Evolutionary conservation across 2,113 vertebrate species (phyloP).

Genomic region (Turdus rufiventris): DNA sequence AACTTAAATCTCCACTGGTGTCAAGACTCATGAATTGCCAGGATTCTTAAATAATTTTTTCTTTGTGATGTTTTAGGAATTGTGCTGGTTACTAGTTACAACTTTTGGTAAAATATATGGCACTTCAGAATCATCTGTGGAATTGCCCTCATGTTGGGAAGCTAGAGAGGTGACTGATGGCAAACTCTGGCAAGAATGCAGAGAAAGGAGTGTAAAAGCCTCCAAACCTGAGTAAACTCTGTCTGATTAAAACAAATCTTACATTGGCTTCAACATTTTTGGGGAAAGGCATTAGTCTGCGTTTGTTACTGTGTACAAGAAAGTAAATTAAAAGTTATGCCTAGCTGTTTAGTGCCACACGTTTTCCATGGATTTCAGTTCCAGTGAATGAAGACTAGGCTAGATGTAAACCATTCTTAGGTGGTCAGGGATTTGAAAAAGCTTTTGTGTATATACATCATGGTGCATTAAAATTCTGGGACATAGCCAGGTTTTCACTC

Average conservation of each 20-base stretch:
- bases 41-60: not conserved
- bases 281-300: not conserved
- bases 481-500: not conserved
- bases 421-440: not conserved
- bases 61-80: not conserved
- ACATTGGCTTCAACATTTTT: not conserved
- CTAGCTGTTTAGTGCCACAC: fast-evolving
- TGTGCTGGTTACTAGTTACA: not conserved
- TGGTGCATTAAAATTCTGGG: not conserved
- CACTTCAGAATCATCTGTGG: not conserved
- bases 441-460: not conserved
- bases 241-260: not conserved
- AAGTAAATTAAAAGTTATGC: not conserved
- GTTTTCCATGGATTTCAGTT: not conserved
- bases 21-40: not conserved
- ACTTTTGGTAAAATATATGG: not conserved
- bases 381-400: not conserved
- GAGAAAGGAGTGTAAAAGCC: not conserved
- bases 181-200: not conserved
- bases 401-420: not conserved
- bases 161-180: not conserved
- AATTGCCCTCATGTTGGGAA: not conserved
- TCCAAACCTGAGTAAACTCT: not conserved
- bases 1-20: not conserved
- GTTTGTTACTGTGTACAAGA: not conserved